Evolutionary conservation across 2,888 invertebrate species (phyloP).

Genomic region (Corbicula japonica): DNA sequence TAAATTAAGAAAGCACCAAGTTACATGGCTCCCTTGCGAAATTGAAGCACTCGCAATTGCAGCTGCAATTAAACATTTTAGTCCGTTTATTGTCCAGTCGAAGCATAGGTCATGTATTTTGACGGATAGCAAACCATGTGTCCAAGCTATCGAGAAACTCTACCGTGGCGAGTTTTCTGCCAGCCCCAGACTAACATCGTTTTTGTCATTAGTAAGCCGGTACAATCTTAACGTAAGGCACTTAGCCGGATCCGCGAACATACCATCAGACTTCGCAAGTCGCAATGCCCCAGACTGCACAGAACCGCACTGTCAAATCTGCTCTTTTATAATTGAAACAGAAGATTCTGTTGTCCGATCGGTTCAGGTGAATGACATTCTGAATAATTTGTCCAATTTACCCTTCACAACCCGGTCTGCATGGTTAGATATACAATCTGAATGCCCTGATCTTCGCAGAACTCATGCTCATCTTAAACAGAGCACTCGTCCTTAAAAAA

Average conservation of each 20-base stretch:
- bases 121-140: slow-evolving; percentile 53
- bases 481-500: too few relatives aligned
- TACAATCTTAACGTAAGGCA: slow-evolving; percentile 36
- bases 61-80: slow-evolving; percentile 68
- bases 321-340: slow-evolving; percentile 8
- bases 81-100: slow-evolving; percentile 70
- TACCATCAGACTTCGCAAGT: too few relatives aligned
- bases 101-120: slow-evolving; percentile 40
- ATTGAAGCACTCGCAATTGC: slow-evolving; percentile 67
- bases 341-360: slow-evolving; percentile 12
- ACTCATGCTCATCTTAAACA: too few relatives aligned
- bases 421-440: too few relatives aligned
- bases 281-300: too few relatives aligned
- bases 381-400: slow-evolving; percentile 2
- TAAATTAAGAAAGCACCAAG: slow-evolving; percentile 61
- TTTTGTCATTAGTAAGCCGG: slow-evolving; percentile 35
- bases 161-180: slow-evolving; percentile 40
- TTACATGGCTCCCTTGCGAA: slow-evolving; percentile 71
- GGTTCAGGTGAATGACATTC: too few relatives aligned
- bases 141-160: slow-evolving; percentile 40
- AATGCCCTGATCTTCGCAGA: too few relatives aligned
- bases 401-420: too few relatives aligned
- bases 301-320: too few relatives aligned
- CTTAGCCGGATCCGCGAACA: too few relatives aligned
- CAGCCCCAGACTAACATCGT: slow-evolving; percentile 39